These are phyloP conservation scores for Embiotoca jacksoni DNA, from an alignment of 2,113 vertebrate genomes.

Conservation along the genomic window DNA sequence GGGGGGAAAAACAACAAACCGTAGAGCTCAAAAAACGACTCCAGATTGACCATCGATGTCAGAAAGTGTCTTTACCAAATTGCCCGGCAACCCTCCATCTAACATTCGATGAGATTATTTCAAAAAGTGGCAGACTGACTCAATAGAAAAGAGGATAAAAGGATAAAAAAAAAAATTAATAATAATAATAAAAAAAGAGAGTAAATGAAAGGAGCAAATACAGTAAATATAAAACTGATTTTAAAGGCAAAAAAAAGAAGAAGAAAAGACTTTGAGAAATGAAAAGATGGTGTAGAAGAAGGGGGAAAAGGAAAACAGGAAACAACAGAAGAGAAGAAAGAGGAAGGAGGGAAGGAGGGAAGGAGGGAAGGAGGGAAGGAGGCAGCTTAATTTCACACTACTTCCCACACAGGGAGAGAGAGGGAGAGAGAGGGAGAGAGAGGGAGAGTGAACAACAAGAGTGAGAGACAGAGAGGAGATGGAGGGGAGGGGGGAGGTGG, in stretches of 20 bases:
- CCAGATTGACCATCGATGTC: too few species aligned
- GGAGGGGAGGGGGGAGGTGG: not conserved
- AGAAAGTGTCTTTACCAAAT: too few species aligned
- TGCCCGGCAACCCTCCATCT: too few species aligned
- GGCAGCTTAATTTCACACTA: conserved; percentile 56
- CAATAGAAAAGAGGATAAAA: too few species aligned
- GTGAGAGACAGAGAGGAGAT: conserved; percentile 19
- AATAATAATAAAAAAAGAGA: too few species aligned
- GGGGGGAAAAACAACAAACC: too few species aligned
- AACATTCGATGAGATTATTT: too few species aligned
- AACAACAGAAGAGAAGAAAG: not conserved
- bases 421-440: conserved; percentile 1
- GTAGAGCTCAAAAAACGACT: too few species aligned
- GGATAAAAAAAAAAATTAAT: too few species aligned
- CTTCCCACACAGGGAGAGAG: conserved; percentile 66
- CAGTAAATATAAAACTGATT: too few species aligned
- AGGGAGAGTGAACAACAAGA: not conserved
- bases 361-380: conserved; percentile 3
- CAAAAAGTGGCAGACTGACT: too few species aligned
- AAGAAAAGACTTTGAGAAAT: not conserved
- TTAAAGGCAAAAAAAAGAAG: not conserved
- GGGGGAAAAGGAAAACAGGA: not conserved
- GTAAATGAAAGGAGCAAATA: too few species aligned
- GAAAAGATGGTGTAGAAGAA: not conserved
- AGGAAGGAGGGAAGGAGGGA: conserved; percentile 18